Conservation (phyloP, 2,888 invertebrate species). For the Diaphora mendica region DNA sequence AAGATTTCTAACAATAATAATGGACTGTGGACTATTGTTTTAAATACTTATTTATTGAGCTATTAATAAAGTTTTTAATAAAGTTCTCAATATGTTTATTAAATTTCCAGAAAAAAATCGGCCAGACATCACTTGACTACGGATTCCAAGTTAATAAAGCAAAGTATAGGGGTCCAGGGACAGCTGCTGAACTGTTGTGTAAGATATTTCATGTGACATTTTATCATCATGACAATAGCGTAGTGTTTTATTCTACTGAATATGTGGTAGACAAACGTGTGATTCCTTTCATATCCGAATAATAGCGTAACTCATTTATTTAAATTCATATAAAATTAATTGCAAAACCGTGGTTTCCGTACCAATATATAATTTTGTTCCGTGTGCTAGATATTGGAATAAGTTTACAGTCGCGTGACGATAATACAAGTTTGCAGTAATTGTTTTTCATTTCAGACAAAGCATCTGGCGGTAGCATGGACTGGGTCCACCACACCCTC, state of each 20-base stretch:
- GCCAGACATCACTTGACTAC: slow-evolving; percentile 70
- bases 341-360: too few relatives aligned
- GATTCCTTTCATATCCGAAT: neutral
- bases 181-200: slow-evolving; percentile 86
- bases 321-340: neutral
- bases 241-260: neutral
- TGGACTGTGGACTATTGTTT: too few relatives aligned
- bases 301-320: neutral
- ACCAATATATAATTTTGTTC: too few relatives aligned
- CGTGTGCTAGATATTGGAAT: too few relatives aligned
- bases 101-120: slow-evolving; percentile 67
- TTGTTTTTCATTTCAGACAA: slow-evolving; percentile 66
- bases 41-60: too few relatives aligned
- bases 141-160: slow-evolving; percentile 71
- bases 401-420: too few relatives aligned
- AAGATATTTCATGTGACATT: slow-evolving; percentile 49
- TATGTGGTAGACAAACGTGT: neutral
- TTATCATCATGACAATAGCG: neutral
- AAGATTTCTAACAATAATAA: too few relatives aligned
- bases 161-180: slow-evolving; percentile 77
- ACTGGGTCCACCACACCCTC: slow-evolving; percentile 87
- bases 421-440: neutral
- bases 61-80: too few relatives aligned
- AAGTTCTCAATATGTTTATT: neutral
- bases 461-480: slow-evolving; percentile 87